Conservation (phyloP, 1,140 invertebrate species). For the Sminthurides bifidus region DNA sequence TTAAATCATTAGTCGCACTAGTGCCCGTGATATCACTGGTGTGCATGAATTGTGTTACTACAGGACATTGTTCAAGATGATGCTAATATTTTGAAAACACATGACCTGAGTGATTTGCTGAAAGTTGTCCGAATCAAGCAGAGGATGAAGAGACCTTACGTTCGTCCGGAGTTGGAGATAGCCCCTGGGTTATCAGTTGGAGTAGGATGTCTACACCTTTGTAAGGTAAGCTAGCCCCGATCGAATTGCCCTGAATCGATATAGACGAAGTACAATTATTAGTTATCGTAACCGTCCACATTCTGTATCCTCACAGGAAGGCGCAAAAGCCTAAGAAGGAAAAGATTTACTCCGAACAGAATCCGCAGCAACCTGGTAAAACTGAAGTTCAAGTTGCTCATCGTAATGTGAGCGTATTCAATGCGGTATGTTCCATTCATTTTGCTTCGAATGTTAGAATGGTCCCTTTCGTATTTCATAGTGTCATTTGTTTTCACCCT, state of each 20-base stretch:
- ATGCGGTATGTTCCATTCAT: background rate
- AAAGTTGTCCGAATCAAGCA: slow-evolving; percentile 25
- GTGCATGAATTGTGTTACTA: background rate
- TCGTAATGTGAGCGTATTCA: no score
- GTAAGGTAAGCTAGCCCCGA: slow-evolving; percentile 8
- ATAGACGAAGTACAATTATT: background rate
- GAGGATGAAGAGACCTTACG: slow-evolving; percentile 6
- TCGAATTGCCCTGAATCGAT: background rate
- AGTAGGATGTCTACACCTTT: slow-evolving; percentile 24
- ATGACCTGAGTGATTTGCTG: slow-evolving; percentile 9
- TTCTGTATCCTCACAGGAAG: no score
- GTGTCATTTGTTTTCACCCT: no score
- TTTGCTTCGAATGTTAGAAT: no score
- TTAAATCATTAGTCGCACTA: background rate
- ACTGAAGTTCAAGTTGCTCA: no score
- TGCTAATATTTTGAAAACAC: background rate
- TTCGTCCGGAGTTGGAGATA: slow-evolving; percentile 14
- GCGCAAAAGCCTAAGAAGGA: no score
- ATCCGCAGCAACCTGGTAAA: no score
- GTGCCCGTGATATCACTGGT: background rate
- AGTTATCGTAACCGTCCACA: background rate
- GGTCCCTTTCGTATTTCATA: no score
- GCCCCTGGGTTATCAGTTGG: slow-evolving; percentile 15
- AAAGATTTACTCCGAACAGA: no score
- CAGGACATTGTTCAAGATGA: slow-evolving; percentile 17